phyloP scores from a whole-genome alignment of 2,888 invertebrate genomes.

The Philopedon plagiatum region DNA sequence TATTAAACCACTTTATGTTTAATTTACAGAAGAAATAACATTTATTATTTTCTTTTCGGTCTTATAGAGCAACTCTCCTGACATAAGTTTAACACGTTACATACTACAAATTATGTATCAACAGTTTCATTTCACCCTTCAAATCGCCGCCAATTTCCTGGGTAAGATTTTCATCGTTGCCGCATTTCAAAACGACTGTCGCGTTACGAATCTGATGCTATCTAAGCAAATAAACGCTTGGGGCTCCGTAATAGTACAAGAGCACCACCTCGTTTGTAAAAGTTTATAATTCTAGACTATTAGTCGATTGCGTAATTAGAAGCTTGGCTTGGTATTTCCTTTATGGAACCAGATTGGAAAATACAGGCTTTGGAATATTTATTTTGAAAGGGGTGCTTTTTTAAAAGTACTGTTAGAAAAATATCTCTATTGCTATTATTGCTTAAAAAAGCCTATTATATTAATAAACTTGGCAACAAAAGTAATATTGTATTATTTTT shows the following conservation, averaged over 20 bases:
- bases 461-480: too few species aligned
- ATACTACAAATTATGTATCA: background rate
- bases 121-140: slow-evolving; percentile 22
- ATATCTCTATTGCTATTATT: too few species aligned
- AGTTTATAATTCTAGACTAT: slow-evolving; percentile 43
- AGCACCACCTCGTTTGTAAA: slow-evolving; percentile 41
- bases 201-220: slow-evolving; percentile 36
- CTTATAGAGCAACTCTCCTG: too few species aligned
- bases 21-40: too few species aligned
- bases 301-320: slow-evolving; percentile 46
- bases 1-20: too few species aligned
- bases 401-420: background rate
- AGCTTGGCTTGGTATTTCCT: slow-evolving; percentile 24
- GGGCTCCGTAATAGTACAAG: slow-evolving; percentile 33
- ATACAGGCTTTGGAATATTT: slow-evolving; percentile 1
- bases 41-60: too few species aligned
- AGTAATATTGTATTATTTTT: too few species aligned
- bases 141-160: slow-evolving; percentile 27
- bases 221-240: slow-evolving; percentile 32
- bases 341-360: background rate
- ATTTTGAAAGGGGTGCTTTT: background rate
- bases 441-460: background rate
- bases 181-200: slow-evolving; percentile 39
- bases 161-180: slow-evolving; percentile 36
- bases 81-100: too few species aligned